Percentiles rank a stretch among this genome's conserved stretches.
Conservation (phyloP, 1,140 invertebrate genomes). For the Prorops nasuta region DNA sequence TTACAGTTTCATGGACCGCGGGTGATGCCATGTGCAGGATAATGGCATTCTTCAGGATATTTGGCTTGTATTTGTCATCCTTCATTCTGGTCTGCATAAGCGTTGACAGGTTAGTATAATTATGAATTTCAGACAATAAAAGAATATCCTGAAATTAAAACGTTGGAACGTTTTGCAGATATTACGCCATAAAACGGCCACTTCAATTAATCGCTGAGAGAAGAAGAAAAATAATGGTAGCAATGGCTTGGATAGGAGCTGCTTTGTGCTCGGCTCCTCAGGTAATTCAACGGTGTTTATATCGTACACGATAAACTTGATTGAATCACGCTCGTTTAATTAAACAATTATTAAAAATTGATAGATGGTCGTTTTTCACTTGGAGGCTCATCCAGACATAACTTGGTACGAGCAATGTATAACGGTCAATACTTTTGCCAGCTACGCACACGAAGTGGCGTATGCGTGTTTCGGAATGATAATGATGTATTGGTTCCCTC, state of each 20-base stretch:
- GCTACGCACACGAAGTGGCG: slow-evolving; percentile 65
- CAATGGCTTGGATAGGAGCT: slow-evolving; percentile 74
- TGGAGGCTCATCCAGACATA: slow-evolving; percentile 72
- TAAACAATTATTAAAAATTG: no score
- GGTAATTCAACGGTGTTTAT: slow-evolving; percentile 54
- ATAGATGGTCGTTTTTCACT: slow-evolving; percentile 76
- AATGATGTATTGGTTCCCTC: slow-evolving; percentile 82
- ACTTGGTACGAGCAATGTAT: slow-evolving; percentile 82
- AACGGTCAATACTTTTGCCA: slow-evolving; percentile 70
- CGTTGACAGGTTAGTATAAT: slow-evolving; percentile 68
- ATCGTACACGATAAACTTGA: neutral
- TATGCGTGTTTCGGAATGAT: slow-evolving; percentile 78
- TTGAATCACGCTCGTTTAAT: no score
- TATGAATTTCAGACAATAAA: neutral
- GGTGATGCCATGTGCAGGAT: slow-evolving; percentile 79
- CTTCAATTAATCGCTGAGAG: slow-evolving; percentile 69
- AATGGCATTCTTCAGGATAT: slow-evolving; percentile 81
- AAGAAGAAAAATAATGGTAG: slow-evolving; percentile 71
- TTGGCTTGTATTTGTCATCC: slow-evolving; percentile 83
- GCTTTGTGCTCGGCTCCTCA: slow-evolving; percentile 82
- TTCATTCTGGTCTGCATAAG: slow-evolving; percentile 86
- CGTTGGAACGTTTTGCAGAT: slow-evolving; percentile 59
- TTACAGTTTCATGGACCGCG: slow-evolving; percentile 78
- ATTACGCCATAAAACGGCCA: slow-evolving; percentile 80
- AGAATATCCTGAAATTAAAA: neutral